phyloP scores from a whole-genome alignment of 1,140 invertebrate species.

The Prorops nasuta region DNA sequence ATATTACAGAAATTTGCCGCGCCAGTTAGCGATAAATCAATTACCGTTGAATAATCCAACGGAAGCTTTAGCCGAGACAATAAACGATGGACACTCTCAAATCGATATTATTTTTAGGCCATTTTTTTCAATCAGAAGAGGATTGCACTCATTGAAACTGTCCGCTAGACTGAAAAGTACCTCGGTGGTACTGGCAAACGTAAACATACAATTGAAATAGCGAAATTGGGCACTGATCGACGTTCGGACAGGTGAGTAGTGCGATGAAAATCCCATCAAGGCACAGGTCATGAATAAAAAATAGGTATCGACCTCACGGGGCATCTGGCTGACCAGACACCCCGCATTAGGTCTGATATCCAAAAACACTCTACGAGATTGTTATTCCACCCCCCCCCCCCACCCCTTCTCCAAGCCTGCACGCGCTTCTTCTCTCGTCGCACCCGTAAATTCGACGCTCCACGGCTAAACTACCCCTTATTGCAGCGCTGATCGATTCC shows the following conservation, averaged over 20 bases:
- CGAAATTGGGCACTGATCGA: too few relatives aligned
- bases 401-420: constrained; percentile 16
- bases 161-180: too few relatives aligned
- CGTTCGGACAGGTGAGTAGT: constrained; percentile 36
- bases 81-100: too few relatives aligned
- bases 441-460: constrained; percentile 21
- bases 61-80: too few relatives aligned
- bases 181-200: too few relatives aligned
- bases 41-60: too few relatives aligned
- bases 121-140: too few relatives aligned
- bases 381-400: constrained; percentile 35
- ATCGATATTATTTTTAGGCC: too few relatives aligned
- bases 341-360: constrained; percentile 43
- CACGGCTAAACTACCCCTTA: constrained; percentile 28
- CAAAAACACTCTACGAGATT: constrained; percentile 48
- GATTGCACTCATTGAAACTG: too few relatives aligned
- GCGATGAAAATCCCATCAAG: constrained; percentile 38
- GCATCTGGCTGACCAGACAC: constrained; percentile 47
- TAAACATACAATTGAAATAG: too few relatives aligned
- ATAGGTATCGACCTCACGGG: constrained; percentile 32
- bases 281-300: constrained; percentile 41
- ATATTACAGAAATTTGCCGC: too few relatives aligned
- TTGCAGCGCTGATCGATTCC: constrained; percentile 25
- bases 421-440: constrained; percentile 10
- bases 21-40: too few relatives aligned